Evolutionary conservation across 2,888 invertebrate species (phyloP).

Genomic region (Cerceris rybyensis): DNA sequence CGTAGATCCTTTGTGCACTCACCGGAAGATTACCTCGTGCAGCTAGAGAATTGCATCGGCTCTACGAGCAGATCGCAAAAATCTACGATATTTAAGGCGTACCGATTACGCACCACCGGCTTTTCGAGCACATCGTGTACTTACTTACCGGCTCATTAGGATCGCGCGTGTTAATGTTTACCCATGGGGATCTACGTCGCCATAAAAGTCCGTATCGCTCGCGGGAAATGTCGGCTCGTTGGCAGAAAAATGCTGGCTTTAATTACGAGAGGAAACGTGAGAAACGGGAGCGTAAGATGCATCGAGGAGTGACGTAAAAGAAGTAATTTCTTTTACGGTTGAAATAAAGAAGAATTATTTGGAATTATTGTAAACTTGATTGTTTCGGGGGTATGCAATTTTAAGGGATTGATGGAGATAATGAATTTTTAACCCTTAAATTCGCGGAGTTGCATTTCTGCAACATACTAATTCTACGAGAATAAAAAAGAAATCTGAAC

Average conservation of each 20-base stretch:
- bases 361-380: too few species aligned
- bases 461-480: too few species aligned
- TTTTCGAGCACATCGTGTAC: constrained; percentile 29
- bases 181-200: constrained; percentile 32
- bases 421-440: too few species aligned
- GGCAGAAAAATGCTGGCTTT: constrained; percentile 41
- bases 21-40: constrained; percentile 59
- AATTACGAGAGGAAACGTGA: constrained; percentile 41
- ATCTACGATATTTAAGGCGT: constrained; percentile 59
- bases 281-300: not conserved
- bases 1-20: constrained; percentile 33
- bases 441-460: too few species aligned
- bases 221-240: constrained; percentile 23
- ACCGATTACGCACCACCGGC: not conserved
- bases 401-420: too few species aligned
- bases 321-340: not conserved
- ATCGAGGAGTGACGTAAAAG: too few species aligned
- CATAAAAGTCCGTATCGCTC: constrained; percentile 45
- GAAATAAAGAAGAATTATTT: not conserved
- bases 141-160: constrained; percentile 3
- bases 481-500: too few species aligned
- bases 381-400: too few species aligned
- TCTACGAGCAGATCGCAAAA: constrained; percentile 55
- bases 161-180: constrained; percentile 49
- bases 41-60: constrained; percentile 41